Evolutionary conservation across 2,797 vertebrate species (phyloP).

Genomic region (Enteromius trimaculatus): DNA sequence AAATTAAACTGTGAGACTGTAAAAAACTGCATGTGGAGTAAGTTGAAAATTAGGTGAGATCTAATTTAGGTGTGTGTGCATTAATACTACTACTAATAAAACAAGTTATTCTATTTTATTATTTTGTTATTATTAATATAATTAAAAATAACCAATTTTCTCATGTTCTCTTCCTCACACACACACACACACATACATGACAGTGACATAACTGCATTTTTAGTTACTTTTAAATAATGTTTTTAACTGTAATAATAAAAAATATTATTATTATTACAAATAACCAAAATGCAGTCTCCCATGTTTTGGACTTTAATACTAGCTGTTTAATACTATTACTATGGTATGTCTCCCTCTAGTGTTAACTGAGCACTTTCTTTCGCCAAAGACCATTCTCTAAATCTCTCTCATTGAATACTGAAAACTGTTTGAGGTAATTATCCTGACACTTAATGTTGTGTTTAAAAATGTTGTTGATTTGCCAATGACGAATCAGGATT

Average conservation of each 20-base stretch:
- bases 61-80: not conserved
- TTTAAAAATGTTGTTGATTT: too few relatives aligned
- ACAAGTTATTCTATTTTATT: not conserved
- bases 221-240: not conserved
- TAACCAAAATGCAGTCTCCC: not conserved
- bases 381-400: not conserved
- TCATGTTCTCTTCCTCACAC: not conserved
- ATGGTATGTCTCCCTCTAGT: conserved; percentile 65
- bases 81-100: not conserved
- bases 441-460: not conserved
- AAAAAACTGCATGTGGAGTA: not conserved
- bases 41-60: not conserved
- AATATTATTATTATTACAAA: not conserved
- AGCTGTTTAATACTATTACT: not conserved
- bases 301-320: not conserved
- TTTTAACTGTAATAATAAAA: not conserved
- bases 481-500: not conserved
- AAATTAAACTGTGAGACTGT: not conserved
- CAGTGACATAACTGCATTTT: not conserved
- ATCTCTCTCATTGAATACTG: not conserved
- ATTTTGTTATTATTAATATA: not conserved
- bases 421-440: not conserved
- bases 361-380: conserved; percentile 42
- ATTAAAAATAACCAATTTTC: not conserved
- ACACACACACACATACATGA: too few relatives aligned